Evolutionary conservation across 2,888 invertebrate genomes (phyloP).

Genomic region (Platycheirus albimanus): DNA sequence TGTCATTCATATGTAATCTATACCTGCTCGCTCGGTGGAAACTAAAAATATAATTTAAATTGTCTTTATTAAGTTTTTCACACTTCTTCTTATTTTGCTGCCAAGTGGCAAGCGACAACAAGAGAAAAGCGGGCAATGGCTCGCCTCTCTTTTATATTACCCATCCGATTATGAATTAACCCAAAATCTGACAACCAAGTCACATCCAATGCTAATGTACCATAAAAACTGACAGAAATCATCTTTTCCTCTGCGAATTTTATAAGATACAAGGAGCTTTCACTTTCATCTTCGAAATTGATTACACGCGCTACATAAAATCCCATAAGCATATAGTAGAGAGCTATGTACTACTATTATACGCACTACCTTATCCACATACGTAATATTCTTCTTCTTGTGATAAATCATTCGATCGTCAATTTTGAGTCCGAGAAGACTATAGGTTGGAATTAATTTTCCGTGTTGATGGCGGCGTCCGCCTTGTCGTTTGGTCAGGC

Average conservation of each 20-base stretch:
- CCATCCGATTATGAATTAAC: conserved; percentile 37
- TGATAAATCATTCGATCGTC: conserved; percentile 69
- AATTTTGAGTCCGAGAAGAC: conserved; percentile 37
- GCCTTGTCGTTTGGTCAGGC: conserved; percentile 2
- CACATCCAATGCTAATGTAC: conserved; percentile 58
- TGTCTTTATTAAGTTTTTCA: conserved; percentile 18
- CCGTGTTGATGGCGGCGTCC: conserved; percentile 33
- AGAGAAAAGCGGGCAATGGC: too few relatives aligned
- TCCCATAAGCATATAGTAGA: conserved; percentile 46
- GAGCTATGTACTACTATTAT: neutral
- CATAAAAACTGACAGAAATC: conserved; percentile 33
- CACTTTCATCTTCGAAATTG: conserved; percentile 69
- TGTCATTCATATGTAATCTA: neutral
- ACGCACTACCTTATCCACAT: conserved; percentile 21
- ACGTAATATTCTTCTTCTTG: too few relatives aligned
- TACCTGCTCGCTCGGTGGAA: neutral
- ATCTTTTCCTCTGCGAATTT: conserved; percentile 7
- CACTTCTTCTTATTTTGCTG: conserved; percentile 11
- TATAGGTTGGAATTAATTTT: conserved; percentile 21
- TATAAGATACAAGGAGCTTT: conserved; percentile 29
- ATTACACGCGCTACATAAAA: conserved; percentile 69
- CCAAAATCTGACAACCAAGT: conserved; percentile 52
- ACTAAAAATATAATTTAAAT: conserved; percentile 17
- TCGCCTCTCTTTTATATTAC: conserved; percentile 18
- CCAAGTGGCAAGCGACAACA: too few relatives aligned